Evolutionary conservation across 2,113 vertebrate species (phyloP).

Genomic region (Hippocampus guttulatus): DNA sequence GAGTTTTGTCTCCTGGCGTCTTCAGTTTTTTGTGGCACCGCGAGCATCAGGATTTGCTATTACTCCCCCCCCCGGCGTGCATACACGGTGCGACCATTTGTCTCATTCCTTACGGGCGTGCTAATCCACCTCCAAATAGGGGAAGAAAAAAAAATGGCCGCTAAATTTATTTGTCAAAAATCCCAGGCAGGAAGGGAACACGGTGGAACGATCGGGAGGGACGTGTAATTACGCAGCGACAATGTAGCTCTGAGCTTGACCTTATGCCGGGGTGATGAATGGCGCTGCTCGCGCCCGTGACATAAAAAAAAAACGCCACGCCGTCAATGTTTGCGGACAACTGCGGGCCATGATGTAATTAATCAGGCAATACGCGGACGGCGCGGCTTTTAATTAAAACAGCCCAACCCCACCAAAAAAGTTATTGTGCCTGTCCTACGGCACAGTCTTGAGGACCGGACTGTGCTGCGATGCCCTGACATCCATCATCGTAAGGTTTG

Average conservation of each 20-base stretch:
- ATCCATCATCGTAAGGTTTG: slow-evolving; percentile 38
- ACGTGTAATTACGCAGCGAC: slow-evolving; percentile 63
- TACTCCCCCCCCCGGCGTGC: fast-evolving
- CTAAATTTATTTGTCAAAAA: slow-evolving; percentile 46
- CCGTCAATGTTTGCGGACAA: slow-evolving; percentile 61
- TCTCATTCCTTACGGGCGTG: slow-evolving; percentile 19
- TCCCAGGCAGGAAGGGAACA: slow-evolving; percentile 29
- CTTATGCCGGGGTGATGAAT: slow-evolving; percentile 68
- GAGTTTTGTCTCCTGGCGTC: neutral
- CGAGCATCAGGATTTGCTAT: neutral
- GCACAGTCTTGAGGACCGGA: slow-evolving; percentile 13
- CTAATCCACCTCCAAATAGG: slow-evolving; percentile 23
- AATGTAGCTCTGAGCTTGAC: slow-evolving; percentile 61
- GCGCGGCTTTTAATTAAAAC: slow-evolving; percentile 64
- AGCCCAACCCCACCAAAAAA: neutral
- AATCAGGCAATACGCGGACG: slow-evolving; percentile 62
- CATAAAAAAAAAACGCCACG: slow-evolving; percentile 41
- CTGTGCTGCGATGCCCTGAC: slow-evolving; percentile 1
- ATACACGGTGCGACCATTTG: slow-evolving; percentile 29
- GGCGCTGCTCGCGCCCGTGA: slow-evolving; percentile 46
- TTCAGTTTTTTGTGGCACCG: neutral
- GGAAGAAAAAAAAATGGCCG: neutral
- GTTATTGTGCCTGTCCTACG: slow-evolving; percentile 36
- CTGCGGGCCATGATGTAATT: slow-evolving; percentile 58
- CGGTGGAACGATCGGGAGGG: slow-evolving; percentile 12